Evolutionary conservation across 2,113 vertebrate genomes (phyloP).

Genomic region (Hucho hucho): DNA sequence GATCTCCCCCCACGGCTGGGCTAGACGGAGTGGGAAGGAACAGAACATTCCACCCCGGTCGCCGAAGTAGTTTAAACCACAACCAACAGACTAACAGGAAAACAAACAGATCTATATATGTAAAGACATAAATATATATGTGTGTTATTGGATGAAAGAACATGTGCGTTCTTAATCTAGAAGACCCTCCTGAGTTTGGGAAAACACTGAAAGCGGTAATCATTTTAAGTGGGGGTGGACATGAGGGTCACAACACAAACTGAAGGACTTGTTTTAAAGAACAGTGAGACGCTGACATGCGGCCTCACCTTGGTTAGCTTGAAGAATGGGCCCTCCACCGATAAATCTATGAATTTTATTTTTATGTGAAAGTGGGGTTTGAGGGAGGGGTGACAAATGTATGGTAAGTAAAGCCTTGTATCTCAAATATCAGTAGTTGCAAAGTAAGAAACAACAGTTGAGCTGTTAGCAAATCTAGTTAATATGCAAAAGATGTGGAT

Average conservation of each 20-base stretch:
- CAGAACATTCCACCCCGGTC: slow-evolving; percentile 90
- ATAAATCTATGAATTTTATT: not conserved
- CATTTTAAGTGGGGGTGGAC: not conserved
- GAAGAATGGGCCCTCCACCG: not conserved
- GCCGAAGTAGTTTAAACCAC: slow-evolving; percentile 82
- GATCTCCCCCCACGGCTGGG: slow-evolving; percentile 81
- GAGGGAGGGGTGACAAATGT: not conserved
- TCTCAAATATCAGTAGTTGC: not conserved
- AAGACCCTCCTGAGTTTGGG: slow-evolving; percentile 21
- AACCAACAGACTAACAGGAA: slow-evolving; percentile 30
- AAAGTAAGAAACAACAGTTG: not conserved
- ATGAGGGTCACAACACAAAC: not conserved
- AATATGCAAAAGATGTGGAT: not conserved
- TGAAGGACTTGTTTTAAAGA: not conserved
- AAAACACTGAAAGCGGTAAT: slow-evolving; percentile 6
- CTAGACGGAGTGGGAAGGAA: slow-evolving; percentile 87
- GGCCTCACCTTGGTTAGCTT: not conserved
- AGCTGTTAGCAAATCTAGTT: not conserved
- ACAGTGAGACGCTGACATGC: not conserved
- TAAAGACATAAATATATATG: slow-evolving; percentile 55
- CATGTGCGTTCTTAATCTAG: not conserved
- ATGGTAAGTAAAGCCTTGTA: slow-evolving; percentile 3
- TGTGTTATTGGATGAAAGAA: slow-evolving; percentile 52
- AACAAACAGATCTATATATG: slow-evolving; percentile 44
- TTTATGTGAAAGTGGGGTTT: not conserved